Evolutionary conservation across 1,140 invertebrate genomes (phyloP), one percentile per base, ranked within the genome.

Genomic region (Nasonia giraulti): DNA sequence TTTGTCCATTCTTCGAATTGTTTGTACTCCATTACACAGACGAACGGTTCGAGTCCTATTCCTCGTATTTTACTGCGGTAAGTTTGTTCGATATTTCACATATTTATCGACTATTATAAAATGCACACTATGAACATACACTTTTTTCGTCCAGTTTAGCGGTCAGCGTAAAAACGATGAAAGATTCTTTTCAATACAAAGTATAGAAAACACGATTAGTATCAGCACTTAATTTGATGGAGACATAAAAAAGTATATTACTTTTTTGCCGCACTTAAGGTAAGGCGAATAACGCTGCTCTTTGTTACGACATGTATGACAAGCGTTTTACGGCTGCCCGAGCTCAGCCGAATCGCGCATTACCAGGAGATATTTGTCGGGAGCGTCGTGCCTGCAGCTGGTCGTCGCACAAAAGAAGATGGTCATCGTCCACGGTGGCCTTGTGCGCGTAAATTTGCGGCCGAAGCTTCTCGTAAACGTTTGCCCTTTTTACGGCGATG

Each of bases 401-500:
- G 23, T 71, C 69, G 23, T 33, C 69, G 69, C 69, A 71, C 69
- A 71, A 71, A 71, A 71, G 69, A 33, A 31, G 69, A 71, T 71
- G 27, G 69, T 62, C 27, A 23, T 69, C 66, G 4, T 11, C 33
- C 37, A n/a, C 73, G 73, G 73, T 44, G 73, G 73, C 73, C 31
- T 75, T 44, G 73, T 37, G 37, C 73, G 33, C 73, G 73, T 75
- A 44, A 44, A 75, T 75, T 40, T 75, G 73, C 37, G 73, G 73
- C 37, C 37, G 37, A 75, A 82, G 71, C 50, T 66, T 66, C 44
- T 75, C 55, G 73, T 75, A 62, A 75, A 83, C 71, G 73, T 66
- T 75, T 76, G 33, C 71, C 73, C 47, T 76, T 76, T 83, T 83
- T 83, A 83, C 81, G 71, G 55, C 80, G 66, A 47, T 40, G 27